Evolutionary conservation across 2,797 vertebrate species (phyloP).

Genomic region (Amazona ochrocephala): DNA sequence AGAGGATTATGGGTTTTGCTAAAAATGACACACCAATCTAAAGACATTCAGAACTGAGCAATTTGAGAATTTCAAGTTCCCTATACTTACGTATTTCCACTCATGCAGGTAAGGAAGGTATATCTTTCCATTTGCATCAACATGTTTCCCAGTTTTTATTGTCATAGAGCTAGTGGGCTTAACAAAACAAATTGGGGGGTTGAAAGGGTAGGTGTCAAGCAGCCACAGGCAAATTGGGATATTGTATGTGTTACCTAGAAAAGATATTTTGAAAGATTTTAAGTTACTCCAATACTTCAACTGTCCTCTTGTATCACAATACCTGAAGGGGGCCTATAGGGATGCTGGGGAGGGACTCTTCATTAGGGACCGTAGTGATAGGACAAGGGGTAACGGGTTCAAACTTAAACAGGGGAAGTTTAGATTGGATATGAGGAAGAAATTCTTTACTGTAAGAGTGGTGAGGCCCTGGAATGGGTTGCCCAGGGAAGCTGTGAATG

Average conservation of each 20-base stretch:
- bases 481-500: no score
- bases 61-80: background rate
- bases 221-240: slow-evolving; percentile 98
- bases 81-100: slow-evolving; percentile 94
- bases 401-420: no score
- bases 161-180: slow-evolving; percentile 99
- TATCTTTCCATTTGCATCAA: slow-evolving; percentile 98
- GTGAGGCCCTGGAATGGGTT: no score
- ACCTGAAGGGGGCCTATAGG: no score
- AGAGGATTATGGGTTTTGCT: background rate
- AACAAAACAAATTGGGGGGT: slow-evolving; percentile 98
- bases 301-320: background rate
- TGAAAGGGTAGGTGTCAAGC: slow-evolving; percentile 97
- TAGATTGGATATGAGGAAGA: no score
- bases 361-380: no score
- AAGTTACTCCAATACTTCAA: background rate
- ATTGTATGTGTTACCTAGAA: slow-evolving; percentile 93
- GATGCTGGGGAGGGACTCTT: no score
- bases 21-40: background rate
- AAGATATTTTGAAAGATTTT: slow-evolving; percentile 33
- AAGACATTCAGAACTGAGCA: background rate
- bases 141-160: slow-evolving; percentile 98
- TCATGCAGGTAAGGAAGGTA: slow-evolving; percentile 98
- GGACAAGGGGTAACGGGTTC: no score
- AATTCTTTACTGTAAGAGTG: no score